A percentile compares a stretch with the other conserved stretches of the same genome.
Evolutionary conservation across 2,797 vertebrate genomes (phyloP).

Genomic region (Leucoraja ocellata): DNA sequence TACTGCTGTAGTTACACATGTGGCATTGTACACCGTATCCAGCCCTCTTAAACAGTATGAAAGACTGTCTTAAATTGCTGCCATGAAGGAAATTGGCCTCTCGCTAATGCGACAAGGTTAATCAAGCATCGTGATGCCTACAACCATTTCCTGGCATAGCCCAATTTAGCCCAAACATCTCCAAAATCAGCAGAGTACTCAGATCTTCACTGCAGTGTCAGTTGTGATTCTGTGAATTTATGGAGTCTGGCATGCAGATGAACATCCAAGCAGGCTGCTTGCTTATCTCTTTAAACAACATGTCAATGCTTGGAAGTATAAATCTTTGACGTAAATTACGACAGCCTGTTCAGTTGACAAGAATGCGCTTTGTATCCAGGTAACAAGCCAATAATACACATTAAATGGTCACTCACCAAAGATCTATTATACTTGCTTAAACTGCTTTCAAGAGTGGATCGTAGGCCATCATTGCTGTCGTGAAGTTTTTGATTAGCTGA

Average conservation of each 20-base stretch:
- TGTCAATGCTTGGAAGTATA: background rate
- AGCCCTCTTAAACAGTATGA: too few relatives aligned
- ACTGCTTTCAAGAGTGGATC: conserved; percentile 72
- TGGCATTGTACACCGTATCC: too few relatives aligned
- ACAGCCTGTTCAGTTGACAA: background rate
- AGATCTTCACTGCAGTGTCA: background rate
- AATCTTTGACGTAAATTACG: background rate
- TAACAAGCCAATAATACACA: background rate
- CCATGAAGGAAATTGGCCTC: background rate
- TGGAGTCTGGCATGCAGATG: background rate
- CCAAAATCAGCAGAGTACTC: background rate
- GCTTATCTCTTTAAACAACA: background rate
- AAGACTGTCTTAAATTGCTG: too few relatives aligned
- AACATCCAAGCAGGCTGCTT: background rate
- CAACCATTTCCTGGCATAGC: too few relatives aligned
- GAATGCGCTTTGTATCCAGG: background rate
- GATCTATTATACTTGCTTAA: conserved; percentile 65
- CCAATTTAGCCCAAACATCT: background rate
- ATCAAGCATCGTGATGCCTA: too few relatives aligned
- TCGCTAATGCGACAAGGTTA: background rate
- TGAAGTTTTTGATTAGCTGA: conserved; percentile 88
- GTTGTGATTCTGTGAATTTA: background rate
- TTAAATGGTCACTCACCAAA: conserved; percentile 53
- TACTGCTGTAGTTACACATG: too few relatives aligned
- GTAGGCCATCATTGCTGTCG: conserved; percentile 85